phyloP scores from a whole-genome alignment of 2,113 vertebrate genomes.

The Rousettus leschenaultii region DNA sequence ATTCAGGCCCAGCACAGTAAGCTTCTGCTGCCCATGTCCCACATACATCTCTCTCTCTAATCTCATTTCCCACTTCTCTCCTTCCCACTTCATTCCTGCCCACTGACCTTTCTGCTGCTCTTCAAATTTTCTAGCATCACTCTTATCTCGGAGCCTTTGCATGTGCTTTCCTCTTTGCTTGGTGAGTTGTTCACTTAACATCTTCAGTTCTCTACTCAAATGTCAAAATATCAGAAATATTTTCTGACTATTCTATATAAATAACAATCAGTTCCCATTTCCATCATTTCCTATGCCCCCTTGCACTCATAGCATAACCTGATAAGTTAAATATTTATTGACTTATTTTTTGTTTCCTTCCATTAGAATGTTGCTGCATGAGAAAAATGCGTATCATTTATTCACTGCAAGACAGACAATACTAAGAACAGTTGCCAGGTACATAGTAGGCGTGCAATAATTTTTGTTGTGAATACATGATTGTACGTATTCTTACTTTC shows the following conservation, averaged over 20 bases:
- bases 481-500: not conserved
- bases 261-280: not conserved
- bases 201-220: not conserved
- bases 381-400: not conserved
- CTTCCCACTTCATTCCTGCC: too few species aligned
- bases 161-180: not conserved
- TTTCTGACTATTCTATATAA: not conserved
- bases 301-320: not conserved
- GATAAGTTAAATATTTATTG: not conserved
- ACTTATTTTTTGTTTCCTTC: not conserved
- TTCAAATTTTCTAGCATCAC: not conserved
- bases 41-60: not conserved
- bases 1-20: not conserved
- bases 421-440: not conserved
- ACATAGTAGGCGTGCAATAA: not conserved
- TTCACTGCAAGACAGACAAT: not conserved
- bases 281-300: not conserved
- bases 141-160: not conserved
- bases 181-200: not conserved
- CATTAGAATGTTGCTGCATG: not conserved
- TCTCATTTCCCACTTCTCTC: not conserved
- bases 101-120: not conserved
- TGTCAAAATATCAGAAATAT: not conserved
- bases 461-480: not conserved
- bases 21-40: accelerated